Evolutionary conservation across 2,888 invertebrate genomes (phyloP), one percentile per base, ranked within the genome.

Genomic region (Amiota mariae): DNA sequence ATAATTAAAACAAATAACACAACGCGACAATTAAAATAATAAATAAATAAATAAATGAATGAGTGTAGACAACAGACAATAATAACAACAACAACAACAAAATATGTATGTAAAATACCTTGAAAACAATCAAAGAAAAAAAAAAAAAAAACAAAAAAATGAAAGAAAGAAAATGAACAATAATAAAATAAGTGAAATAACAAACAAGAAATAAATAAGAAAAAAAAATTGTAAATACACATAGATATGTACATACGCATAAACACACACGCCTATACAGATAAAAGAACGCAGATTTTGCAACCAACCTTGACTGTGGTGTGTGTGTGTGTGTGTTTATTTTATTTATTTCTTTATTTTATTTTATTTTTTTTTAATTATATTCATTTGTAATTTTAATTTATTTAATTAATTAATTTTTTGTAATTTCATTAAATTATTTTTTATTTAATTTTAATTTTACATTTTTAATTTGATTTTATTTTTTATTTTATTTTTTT

Each of bases 301-400:
- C 48, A 66, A 66, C 47, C 66, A 48, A 48, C 66, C 66, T 66
- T 66, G 66, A 49, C 66, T 48, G 18, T 8, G n/a, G 66, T 18
- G 47, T 18, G 48, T 48, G 18, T 66, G 13, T 48, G 18, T 12
- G 24, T 18, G 59, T 24, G 20, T 59, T 18, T 15, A 15, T 59
- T 0, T 24, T n/a, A 15, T n/a, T 47, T 36, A 15, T 66, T n/a
- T 48, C 48, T 36, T 48, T 15, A 9, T 18, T 59, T 36, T 36
- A 6, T 36, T 36, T 36, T 36, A n/a, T 36, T 2, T 36, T 36
- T 36, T 36, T 36, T 36, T 36, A 36, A 2, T 36, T 36, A 36
- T 36, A 36, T 36, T 36, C 6, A 36, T 36, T 36, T n/a, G n/a
- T 24, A 1, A 24, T 24, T 36, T 36, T 36, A 36, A 6, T 36